Evolutionary conservation across 2,888 invertebrate species (phyloP).

Genomic region (Apotomis betuletana): DNA sequence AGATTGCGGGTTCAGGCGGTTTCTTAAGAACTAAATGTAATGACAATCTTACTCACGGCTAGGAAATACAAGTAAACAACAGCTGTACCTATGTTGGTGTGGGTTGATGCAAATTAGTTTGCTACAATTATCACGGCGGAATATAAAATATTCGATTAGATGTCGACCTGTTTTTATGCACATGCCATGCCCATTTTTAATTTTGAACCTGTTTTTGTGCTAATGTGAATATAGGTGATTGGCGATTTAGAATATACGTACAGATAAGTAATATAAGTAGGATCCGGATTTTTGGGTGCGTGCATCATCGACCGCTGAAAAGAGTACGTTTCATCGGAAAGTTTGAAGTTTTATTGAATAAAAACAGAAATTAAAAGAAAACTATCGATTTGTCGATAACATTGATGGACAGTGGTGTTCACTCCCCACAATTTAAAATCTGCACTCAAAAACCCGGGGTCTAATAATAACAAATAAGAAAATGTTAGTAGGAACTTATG

Average conservation of each 20-base stretch:
- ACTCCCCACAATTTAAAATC: too few species aligned
- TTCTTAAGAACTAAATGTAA: conserved; percentile 62
- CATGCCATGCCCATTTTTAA: conserved; percentile 26
- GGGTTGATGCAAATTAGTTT: conserved; percentile 62
- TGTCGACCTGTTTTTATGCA: conserved; percentile 27
- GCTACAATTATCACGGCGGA: conserved; percentile 51
- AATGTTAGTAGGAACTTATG: too few species aligned
- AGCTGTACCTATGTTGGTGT: conserved; percentile 63
- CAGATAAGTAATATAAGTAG: too few species aligned
- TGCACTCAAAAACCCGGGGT: too few species aligned
- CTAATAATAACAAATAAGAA: too few species aligned
- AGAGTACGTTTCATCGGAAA: too few species aligned
- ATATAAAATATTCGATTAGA: conserved; percentile 24
- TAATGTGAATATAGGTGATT: not conserved
- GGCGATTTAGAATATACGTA: not conserved
- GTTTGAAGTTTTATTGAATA: too few species aligned
- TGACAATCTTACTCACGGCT: conserved; percentile 63
- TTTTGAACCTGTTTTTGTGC: not conserved
- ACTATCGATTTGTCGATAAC: too few species aligned
- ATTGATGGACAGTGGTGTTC: too few species aligned
- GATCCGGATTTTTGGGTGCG: too few species aligned
- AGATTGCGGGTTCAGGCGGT: conserved; percentile 61
- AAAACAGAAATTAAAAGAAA: too few species aligned
- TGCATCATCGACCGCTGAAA: too few species aligned
- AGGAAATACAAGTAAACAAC: conserved; percentile 65